These are phyloP conservation scores for Haliaeetus leucogaster DNA, from an alignment of 2,113 vertebrate genomes.

Conservation along the genomic window DNA sequence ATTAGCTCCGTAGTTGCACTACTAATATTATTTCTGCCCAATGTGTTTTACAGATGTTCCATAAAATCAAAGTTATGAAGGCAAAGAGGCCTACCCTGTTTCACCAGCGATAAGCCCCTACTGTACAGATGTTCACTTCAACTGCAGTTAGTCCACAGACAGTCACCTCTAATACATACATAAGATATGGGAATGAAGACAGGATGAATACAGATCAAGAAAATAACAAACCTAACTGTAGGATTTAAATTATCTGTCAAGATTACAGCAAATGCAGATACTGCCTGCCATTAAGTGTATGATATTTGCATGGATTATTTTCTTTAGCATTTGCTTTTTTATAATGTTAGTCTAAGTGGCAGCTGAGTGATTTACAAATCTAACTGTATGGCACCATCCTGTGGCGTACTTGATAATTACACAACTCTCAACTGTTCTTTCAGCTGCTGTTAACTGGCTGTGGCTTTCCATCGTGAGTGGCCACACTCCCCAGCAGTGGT, in stretches of 20 bases:
- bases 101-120: not conserved
- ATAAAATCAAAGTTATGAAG: not conserved
- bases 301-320: not conserved
- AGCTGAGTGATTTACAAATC: not conserved
- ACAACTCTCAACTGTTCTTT: accelerated
- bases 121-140: not conserved
- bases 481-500: accelerated
- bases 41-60: not conserved
- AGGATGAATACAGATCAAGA: not conserved
- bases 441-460: accelerated
- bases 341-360: accelerated
- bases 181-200: not conserved
- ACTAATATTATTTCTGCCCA: not conserved
- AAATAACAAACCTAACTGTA: not conserved
- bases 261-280: not conserved
- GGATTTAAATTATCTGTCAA: not conserved
- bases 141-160: too few species aligned
- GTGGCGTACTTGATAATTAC: not conserved
- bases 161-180: accelerated
- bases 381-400: not conserved
- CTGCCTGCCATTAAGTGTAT: accelerated
- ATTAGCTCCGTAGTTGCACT: not conserved
- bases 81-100: not conserved
- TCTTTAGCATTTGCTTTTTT: not conserved
- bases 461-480: accelerated